Conservation (phyloP, 1,140 invertebrate species). For the Lepidurus arcticus region DNA sequence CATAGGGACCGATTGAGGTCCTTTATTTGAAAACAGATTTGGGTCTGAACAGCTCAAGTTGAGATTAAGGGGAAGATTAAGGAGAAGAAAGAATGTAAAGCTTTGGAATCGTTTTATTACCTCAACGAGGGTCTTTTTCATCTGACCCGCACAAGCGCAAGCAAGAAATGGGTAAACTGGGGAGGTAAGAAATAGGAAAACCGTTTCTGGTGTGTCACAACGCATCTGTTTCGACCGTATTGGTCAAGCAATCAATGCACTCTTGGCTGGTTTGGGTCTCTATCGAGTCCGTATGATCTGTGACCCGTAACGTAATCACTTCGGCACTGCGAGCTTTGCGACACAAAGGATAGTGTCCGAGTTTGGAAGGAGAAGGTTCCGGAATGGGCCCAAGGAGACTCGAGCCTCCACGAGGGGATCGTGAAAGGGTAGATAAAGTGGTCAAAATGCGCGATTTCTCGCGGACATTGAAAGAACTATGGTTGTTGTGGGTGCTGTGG, state of each 20-base stretch:
- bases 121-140: neutral
- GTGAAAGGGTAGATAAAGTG: neutral
- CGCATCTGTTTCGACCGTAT: neutral
- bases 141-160: neutral
- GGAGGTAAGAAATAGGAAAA: neutral
- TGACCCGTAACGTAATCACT: conserved; percentile 32
- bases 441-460: neutral
- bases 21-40: too few relatives aligned
- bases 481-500: neutral
- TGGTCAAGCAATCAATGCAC: neutral
- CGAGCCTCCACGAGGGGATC: neutral
- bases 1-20: too few relatives aligned
- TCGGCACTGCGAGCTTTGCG: conserved; percentile 33
- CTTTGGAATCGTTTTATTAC: conserved; percentile 10
- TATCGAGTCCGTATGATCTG: conserved; percentile 1
- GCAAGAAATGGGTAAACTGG: neutral
- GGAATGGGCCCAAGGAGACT: conserved; percentile 4
- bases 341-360: conserved; percentile 12
- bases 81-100: neutral
- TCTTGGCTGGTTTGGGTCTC: neutral
- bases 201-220: neutral
- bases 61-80: neutral
- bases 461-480: neutral
- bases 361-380: neutral
- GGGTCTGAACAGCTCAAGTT: neutral